Evolutionary conservation across 2,888 invertebrate species (phyloP), one percentile per base, ranked within the genome.

Genomic region (Mythimna albipuncta): DNA sequence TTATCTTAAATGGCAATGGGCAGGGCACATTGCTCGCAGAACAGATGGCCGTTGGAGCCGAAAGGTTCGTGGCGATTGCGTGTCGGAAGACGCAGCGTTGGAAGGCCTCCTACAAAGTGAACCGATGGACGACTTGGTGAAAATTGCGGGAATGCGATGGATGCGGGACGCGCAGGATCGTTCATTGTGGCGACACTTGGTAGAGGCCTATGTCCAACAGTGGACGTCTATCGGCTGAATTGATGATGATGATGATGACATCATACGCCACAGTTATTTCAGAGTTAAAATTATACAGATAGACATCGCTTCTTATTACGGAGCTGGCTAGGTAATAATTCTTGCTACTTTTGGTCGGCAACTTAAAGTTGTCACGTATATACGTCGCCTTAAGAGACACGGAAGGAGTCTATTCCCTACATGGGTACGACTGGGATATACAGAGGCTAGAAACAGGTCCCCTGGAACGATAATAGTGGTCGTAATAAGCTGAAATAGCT

Each of bases 401-500:
- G 88, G 89, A 89, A 87, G 88, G 67, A 78, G 83, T 80, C 79
- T 73, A 74, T 66, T 72, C 88, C 89, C 59, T 82, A 86, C 69
- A 87, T 82, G 84, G 89, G 55, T 64, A 61, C 54, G 75, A 72
- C 85, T 70, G 79, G 82, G 79, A 72, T 77, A 74, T 67, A 82
- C 58, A 73, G 67, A 55, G 77, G 71, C 73, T 82, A 73, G 68
- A 57, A 85, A 85, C 87, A 72, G 82, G 87, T 85, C 85, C 77
- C 74, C 64, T 66, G 81, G 83, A 85, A 86, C 79, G 83, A 83
- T 88, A 88, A 86, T 79, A 79, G 84, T 77, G 62, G 75, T 75
- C 76, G 74, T 89, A 86, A 88, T 83, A 84, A 80, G 83, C 79
- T 79, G 59, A 78, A 87, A 87, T 86, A 77, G 82, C 68, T 66